Conservation (phyloP, 37 sponge, comb jelly and placozoan genomes). For the Dysidea cf. avara region DNA sequence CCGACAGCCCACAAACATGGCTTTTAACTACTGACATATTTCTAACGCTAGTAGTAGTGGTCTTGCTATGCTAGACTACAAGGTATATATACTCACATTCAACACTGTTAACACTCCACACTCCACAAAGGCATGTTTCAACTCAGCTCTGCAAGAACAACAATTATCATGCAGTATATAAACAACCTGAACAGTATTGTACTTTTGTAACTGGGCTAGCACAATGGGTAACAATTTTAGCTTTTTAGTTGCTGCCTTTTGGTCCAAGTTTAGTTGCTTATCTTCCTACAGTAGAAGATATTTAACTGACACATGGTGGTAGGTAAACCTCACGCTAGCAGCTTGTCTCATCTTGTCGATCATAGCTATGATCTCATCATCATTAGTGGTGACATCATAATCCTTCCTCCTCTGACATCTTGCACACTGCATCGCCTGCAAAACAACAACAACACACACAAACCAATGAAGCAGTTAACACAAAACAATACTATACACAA, state of each 20-base stretch:
- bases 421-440: no score
- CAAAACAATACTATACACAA: no score
- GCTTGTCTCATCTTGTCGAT: constrained; percentile 83
- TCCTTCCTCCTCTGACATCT: constrained; percentile 12
- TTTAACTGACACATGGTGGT: neutral
- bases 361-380: constrained; percentile 74
- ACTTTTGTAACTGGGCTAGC: constrained; percentile 63
- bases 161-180: neutral
- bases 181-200: constrained; percentile 1
- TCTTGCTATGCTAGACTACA: no score
- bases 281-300: constrained; percentile 48
- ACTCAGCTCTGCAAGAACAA: constrained; percentile 47
- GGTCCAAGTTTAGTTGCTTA: constrained; percentile 65
- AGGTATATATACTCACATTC: no score
- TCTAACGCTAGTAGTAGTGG: no score
- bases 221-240: constrained; percentile 68
- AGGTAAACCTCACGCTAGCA: constrained; percentile 45
- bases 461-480: neutral
- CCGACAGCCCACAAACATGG: no score
- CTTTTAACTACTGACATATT: no score
- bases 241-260: constrained; percentile 82
- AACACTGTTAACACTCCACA: constrained; percentile 73
- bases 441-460: no score
- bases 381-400: constrained; percentile 55
- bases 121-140: constrained; percentile 69